Evolutionary conservation across 2,888 invertebrate genomes (phyloP), one percentile per base, ranked within the genome.

Genomic region (Euspilapteryx auroguttella): DNA sequence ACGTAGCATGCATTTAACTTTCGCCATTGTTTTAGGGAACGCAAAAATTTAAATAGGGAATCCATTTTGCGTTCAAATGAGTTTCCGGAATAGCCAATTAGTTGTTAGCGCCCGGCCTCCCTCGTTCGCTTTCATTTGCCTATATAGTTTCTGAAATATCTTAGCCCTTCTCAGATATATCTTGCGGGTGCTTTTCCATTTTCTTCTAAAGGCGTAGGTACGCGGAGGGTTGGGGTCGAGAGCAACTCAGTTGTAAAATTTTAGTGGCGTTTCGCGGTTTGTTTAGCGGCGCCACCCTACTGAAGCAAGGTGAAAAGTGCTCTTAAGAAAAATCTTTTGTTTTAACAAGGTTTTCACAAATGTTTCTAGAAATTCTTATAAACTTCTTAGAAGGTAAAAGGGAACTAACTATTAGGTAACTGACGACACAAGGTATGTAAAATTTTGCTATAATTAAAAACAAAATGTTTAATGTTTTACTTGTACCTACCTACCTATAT

Each of bases 41-140:
- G 62, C 59, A 63, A 53, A 66, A 75, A 75, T 75, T 75, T 75
- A 71, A 75, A 75, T 75, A 75, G 68, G 59, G 55, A 75, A 75
- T 61, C 75, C 75, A 73, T 75, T 75, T 71, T 71, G 68, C 66
- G 73, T 75, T 68, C 61, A 73, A 75, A 75, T 73, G 75, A 75
- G 75, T 75, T 75, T 75, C 68, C 55, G 61, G 71, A 69, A 73
- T 75, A 66, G 73, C 62, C 75, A 75, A 75, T 75, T 75, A 75
- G 75, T 73, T 73, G 75, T 75, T 75, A 75, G 73, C 75, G 69
- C 65, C 62, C 61, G 58, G 59, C 68, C 63, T 58, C 68, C 68
- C 69, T 64, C 69, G 63, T 68, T 71, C 65, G 51, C 68, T 75
- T 75, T 75, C 73, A 75, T 73, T 75, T 71, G 62, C 63, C 71